Evolutionary conservation across 2,113 vertebrate species (phyloP).

Genomic region (Desmodus rotundus): DNA sequence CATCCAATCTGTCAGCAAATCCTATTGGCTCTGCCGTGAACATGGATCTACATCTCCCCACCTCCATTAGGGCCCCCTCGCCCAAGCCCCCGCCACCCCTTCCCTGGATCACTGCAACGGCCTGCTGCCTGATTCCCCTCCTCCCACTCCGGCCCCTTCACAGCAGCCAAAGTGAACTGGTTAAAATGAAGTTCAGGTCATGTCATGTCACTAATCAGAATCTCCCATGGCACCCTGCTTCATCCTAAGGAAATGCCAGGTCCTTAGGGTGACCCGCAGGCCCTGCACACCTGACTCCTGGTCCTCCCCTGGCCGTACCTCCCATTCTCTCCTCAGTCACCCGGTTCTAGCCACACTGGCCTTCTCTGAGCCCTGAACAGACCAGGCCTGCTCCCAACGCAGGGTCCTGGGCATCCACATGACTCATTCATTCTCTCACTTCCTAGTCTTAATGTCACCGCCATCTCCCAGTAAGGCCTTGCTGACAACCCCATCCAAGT

Average conservation of each 20-base stretch:
- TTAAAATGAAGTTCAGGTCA: not conserved
- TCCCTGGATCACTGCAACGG: not conserved
- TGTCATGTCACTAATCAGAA: not conserved
- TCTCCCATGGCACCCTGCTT: not conserved
- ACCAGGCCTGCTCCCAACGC: not conserved
- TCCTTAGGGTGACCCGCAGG: not conserved
- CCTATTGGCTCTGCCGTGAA: not conserved
- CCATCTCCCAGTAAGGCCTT: not conserved
- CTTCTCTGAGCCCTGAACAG: not conserved
- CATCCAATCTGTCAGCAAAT: not conserved
- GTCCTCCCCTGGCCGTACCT: not conserved
- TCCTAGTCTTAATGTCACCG: not conserved
- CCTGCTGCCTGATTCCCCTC: too few species aligned
- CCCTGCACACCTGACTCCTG: accelerated
- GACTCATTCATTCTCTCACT: not conserved
- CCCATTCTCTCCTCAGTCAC: not conserved
- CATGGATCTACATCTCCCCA: not conserved
- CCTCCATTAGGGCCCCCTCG: not conserved
- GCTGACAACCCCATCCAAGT: not conserved
- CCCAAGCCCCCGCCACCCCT: not conserved
- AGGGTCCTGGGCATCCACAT: not conserved
- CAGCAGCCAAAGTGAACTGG: not conserved
- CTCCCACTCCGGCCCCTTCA: not conserved
- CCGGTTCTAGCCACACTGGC: not conserved
- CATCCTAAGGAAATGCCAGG: not conserved